Evolutionary conservation across 2,113 vertebrate species (phyloP), one percentile per base, ranked within the genome.

Genomic region (Anthoscopus minutus): DNA sequence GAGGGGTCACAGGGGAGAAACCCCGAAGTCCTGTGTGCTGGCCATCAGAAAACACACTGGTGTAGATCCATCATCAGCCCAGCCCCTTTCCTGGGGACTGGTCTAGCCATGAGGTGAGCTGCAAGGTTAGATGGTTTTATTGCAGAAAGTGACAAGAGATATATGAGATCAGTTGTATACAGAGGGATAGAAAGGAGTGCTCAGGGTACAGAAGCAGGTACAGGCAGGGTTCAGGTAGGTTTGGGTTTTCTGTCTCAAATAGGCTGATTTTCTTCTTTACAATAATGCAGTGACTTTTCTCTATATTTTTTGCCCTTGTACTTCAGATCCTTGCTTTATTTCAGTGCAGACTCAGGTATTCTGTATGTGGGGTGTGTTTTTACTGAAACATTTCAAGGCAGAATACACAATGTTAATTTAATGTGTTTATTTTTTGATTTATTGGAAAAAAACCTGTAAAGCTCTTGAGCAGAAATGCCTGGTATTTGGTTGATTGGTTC

Each of bases 291-390:
- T 30, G 21, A 11, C 4, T 81, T 40, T 62, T 66, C 7, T 51
- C 8, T 45, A 3, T 33, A 6, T 1, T 62, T 80, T 88, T 74
- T 47, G 5, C 8, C 23, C 65, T 65, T 1, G 0, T 77, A 19
- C 9, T 93, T 94, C 35, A 58, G 22, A 58, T 28, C 12, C 4
- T 21, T 44, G 15, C 0, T 7, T 65, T 66, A 56, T 70, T 72
- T 44, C 31, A 69, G n/a, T 82, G 61, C 25, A 23, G 19, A 42
- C 62, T 80, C 40, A 38, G 10, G 12, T 70, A 45, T 50, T 67
- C 16, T 38, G 7, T 47, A 45, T 5, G 7, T 65, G 27, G 35
- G 11, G 7, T 18, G 7, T 1, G 4, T 47, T 84, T 92, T 65
- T 77, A 70, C 56, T 47, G 58, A 78, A 61, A 53, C 4, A 4